A percentile compares a stretch with the other conserved stretches of the same genome.
phyloP scores from a whole-genome alignment of 2,888 invertebrate species.

The Meiosimyza decipiens region DNA sequence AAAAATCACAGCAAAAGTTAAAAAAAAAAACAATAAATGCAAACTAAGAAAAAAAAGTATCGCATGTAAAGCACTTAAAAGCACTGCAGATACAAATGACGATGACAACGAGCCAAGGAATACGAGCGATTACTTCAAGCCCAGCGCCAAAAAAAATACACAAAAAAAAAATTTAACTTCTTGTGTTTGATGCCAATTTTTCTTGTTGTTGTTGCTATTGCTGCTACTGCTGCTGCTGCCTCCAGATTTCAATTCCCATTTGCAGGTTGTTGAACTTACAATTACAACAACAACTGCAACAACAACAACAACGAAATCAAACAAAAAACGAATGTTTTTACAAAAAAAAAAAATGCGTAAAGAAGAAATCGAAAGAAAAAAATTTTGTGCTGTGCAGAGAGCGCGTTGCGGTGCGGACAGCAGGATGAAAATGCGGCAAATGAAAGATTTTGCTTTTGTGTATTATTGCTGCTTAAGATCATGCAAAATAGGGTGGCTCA shows the following conservation, averaged over 20 bases:
- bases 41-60: neutral
- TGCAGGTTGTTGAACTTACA: slow-evolving; percentile 35
- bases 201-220: neutral
- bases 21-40: neutral
- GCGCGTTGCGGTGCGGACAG: too few species aligned
- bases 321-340: neutral
- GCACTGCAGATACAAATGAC: neutral
- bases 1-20: neutral
- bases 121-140: neutral
- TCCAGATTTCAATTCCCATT: slow-evolving; percentile 29
- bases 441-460: too few species aligned
- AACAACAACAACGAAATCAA: neutral
- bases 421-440: too few species aligned
- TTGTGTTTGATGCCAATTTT: slow-evolving; percentile 17
- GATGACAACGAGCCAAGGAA: neutral
- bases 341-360: neutral
- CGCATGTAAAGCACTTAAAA: neutral
- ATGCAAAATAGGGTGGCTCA: too few species aligned
- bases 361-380: too few species aligned
- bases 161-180: neutral
- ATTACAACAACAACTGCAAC: slow-evolving; percentile 25
- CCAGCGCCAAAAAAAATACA: neutral
- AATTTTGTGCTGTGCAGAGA: too few species aligned
- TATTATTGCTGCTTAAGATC: too few species aligned
- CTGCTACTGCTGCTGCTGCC: neutral